A percentile compares a stretch with the other conserved stretches of the same genome.
phyloP scores from a whole-genome alignment of 2,888 invertebrate species.

The Furcula furcula region DNA sequence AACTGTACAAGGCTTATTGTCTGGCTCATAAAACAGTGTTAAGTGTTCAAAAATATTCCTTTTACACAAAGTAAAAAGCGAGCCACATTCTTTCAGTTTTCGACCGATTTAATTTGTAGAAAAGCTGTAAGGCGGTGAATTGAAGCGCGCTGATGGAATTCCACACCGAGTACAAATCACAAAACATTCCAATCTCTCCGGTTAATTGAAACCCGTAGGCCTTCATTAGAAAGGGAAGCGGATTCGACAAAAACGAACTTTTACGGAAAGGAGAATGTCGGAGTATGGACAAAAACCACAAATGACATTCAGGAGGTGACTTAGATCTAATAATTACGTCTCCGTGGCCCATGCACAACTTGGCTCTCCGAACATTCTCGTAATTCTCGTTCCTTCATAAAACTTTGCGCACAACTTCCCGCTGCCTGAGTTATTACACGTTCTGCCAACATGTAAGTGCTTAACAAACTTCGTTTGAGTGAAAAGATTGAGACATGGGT shows the following conservation, averaged over 20 bases:
- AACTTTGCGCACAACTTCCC: constrained; percentile 55
- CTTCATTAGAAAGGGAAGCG: constrained; percentile 68
- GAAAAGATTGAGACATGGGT: constrained; percentile 40
- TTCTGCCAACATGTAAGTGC: constrained; percentile 62
- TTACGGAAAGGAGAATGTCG: constrained; percentile 57
- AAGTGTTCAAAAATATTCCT: too few species aligned
- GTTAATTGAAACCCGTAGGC: constrained; percentile 78
- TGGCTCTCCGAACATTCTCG: constrained; percentile 61
- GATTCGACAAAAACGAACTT: constrained; percentile 68
- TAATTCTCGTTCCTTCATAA: constrained; percentile 52
- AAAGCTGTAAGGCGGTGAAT: constrained; percentile 52
- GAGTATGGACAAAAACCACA: constrained; percentile 69
- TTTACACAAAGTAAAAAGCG: constrained; percentile 7
- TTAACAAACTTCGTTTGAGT: constrained; percentile 53
- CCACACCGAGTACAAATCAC: constrained; percentile 68
- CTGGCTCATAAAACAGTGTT: too few species aligned
- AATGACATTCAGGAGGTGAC: constrained; percentile 65
- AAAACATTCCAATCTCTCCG: constrained; percentile 72
- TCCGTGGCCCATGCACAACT: constrained; percentile 50
- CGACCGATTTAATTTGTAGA: constrained; percentile 48
- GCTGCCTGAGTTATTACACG: constrained; percentile 63
- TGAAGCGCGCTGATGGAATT: constrained; percentile 65
- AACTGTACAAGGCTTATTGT: too few species aligned
- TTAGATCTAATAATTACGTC: constrained; percentile 67
- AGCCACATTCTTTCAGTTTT: constrained; percentile 37